Conservation (phyloP, 2,888 invertebrate species). For the Aporophyla nigra region DNA sequence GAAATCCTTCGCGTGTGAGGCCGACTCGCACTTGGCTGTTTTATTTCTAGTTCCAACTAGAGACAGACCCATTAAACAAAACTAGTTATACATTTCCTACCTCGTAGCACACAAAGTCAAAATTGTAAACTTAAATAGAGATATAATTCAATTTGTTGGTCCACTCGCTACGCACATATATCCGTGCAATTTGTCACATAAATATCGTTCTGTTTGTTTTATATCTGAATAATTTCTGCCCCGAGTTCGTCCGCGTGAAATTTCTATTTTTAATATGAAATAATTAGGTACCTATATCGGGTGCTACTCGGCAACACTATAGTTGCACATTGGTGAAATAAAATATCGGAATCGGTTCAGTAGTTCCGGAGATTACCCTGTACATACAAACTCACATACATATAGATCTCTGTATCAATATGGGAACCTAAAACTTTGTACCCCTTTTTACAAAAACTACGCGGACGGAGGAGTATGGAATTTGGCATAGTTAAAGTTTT, state of each 20-base stretch:
- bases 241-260: background rate
- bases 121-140: background rate
- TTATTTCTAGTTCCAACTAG: background rate
- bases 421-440: no score
- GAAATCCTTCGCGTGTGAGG: no score
- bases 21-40: no score
- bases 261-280: background rate
- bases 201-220: background rate
- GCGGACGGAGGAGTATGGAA: no score
- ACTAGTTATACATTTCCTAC: background rate
- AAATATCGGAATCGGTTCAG: no score
- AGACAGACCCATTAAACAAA: background rate
- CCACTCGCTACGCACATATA: slow-evolving; percentile 5
- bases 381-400: no score
- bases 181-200: background rate
- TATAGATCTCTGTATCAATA: no score
- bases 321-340: no score
- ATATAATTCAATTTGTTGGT: background rate
- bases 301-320: background rate
- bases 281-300: background rate
- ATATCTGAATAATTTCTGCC: background rate
- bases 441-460: no score
- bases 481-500: no score
- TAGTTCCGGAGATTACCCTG: no score
- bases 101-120: background rate